Evolutionary conservation across 1,140 invertebrate genomes (phyloP).

Genomic region (Lamellibrachia luymesi): DNA sequence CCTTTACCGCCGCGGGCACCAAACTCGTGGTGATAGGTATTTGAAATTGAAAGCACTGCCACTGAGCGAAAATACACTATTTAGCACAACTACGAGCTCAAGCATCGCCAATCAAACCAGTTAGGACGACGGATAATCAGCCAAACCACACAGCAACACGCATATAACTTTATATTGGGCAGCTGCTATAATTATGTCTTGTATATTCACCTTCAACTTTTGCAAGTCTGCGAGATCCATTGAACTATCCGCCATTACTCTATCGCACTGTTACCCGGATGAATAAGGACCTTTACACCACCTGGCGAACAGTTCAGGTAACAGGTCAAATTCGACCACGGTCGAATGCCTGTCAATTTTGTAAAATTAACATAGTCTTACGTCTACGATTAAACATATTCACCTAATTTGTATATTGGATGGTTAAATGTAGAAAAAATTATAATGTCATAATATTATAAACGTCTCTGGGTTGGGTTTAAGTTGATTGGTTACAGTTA

Average conservation of each 20-base stretch:
- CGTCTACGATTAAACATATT: no score
- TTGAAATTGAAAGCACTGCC: not conserved
- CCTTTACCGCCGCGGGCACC: no score
- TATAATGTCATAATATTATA: no score
- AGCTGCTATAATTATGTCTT: not conserved
- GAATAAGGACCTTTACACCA: not conserved
- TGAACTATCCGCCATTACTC: not conserved
- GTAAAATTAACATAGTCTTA: no score
- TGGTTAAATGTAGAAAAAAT: no score
- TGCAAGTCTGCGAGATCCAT: not conserved
- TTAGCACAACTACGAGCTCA: not conserved
- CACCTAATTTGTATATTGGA: no score
- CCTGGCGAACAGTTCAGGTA: not conserved
- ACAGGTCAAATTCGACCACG: no score
- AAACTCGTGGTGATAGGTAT: not conserved
- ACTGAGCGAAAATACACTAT: not conserved
- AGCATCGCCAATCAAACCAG: not conserved
- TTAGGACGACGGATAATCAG: not conserved
- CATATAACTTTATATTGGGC: not conserved
- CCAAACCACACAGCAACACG: not conserved
- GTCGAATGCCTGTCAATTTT: no score
- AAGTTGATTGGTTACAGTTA: no score
- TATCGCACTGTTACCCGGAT: not conserved
- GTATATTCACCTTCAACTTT: not conserved
- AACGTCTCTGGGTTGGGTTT: no score